Evolutionary conservation across 2,113 vertebrate species (phyloP), one percentile per base, ranked within the genome.

Genomic region (Indri indri): DNA sequence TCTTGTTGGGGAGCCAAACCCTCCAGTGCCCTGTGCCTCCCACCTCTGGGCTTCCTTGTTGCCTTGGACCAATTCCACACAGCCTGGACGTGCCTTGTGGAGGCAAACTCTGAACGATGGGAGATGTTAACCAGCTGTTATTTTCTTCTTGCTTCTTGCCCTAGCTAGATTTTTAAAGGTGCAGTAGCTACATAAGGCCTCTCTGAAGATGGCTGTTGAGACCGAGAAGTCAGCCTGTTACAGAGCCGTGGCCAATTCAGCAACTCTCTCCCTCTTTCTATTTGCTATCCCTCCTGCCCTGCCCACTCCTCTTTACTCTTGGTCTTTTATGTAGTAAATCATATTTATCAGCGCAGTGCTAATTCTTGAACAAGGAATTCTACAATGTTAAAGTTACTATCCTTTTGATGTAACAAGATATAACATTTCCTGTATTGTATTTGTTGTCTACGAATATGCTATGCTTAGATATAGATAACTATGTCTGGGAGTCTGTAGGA

Each of bases 331-430:
- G 52, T 18, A 18, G 52, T 81, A 73, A 65, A 57, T n/a, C 82
- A 1, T 92, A 13, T 76, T 86, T 94, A 61, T 63, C 23, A 84
- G 4, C 25, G 90, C 23, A 40, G 22, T 63, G 30, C 47, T 90
- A 74, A 52, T 87, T 73, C 14, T 94, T 80, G 1, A 81, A 73
- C 2, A 94, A 73, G 6, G 9, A 89, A 45, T 89, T 93, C 27
- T 65, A 32, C 25, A 61, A 7, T 50, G 20, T 79, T 92, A 71
- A 95, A 82, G 25, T 91, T 42, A 88, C 23, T 65, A 16, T 82
- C 32, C 6, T 90, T 11, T 81, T 86, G 11, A n/a, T 76, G 3
- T 66, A 81, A 47, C 1, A 90, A 84, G 32, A 73, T 3, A 25
- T 63, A 47, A 47, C 59, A 17, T 52, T 66, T 81, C n/a, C 66